A percentile compares a stretch with the other conserved stretches of the same genome.
These are phyloP conservation scores for Episyrphus balteatus DNA, from an alignment of 1,140 invertebrate species.

Conservation along the genomic window DNA sequence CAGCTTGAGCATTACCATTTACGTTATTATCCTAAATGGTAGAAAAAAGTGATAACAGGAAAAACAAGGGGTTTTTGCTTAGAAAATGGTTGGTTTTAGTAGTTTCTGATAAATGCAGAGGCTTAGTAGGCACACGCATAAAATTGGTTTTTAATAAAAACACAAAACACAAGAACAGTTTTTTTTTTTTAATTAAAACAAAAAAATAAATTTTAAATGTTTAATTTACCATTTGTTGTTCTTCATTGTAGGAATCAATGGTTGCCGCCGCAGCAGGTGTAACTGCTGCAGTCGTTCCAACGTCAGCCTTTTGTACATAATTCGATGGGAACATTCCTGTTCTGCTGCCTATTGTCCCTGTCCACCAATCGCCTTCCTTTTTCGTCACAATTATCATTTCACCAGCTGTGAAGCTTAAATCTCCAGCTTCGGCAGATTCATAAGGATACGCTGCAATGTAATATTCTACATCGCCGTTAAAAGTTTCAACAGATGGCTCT, in stretches of 20 bases:
- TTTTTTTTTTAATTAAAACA: neutral
- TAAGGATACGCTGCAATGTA: slow-evolving; percentile 79
- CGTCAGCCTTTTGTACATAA: slow-evolving; percentile 57
- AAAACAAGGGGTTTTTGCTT: slow-evolving; percentile 5
- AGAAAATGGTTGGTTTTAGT: slow-evolving; percentile 30
- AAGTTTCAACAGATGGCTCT: neutral
- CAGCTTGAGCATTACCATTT: slow-evolving; percentile 9
- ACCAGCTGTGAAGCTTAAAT: slow-evolving; percentile 83
- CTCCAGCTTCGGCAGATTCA: slow-evolving; percentile 77
- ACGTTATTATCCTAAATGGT: slow-evolving; percentile 4
- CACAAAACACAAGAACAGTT: neutral
- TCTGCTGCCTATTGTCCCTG: slow-evolving; percentile 70
- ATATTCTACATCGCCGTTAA: slow-evolving; percentile 50
- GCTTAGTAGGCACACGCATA: neutral
- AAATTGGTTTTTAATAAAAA: neutral
- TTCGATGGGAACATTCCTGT: slow-evolving; percentile 93
- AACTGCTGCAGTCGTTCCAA: slow-evolving; percentile 15
- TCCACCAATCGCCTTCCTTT: slow-evolving; percentile 97
- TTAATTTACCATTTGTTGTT: slow-evolving; percentile 21
- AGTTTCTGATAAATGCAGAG: slow-evolving; percentile 8
- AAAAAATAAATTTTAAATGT: neutral
- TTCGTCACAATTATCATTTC: slow-evolving; percentile 80
- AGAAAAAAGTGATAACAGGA: slow-evolving; percentile 8
- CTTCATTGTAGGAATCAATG: neutral
- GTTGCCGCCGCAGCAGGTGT: neutral